Conservation (phyloP, 64 coral and sea anemone species). For the Montipora cactus region DNA sequence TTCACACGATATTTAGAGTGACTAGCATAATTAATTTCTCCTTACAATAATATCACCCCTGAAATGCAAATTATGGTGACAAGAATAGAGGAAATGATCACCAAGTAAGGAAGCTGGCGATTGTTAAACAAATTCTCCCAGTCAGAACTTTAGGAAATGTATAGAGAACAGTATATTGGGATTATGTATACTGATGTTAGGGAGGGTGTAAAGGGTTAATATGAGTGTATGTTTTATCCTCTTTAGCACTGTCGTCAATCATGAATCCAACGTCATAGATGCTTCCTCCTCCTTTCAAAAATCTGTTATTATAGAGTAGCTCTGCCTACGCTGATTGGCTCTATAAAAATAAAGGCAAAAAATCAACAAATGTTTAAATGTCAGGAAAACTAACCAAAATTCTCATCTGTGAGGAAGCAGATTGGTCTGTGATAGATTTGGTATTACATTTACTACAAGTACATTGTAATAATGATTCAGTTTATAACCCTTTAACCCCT, state of each 20-base stretch:
- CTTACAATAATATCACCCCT: too few species aligned
- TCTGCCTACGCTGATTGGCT: constrained; percentile 77
- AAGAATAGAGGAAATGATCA: too few species aligned
- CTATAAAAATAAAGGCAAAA: constrained; percentile 21
- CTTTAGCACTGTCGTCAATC: constrained; percentile 77
- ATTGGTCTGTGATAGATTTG: too few species aligned
- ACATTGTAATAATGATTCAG: neutral
- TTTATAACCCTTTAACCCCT: too few species aligned
- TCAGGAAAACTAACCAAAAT: neutral
- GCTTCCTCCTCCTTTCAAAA: constrained; percentile 80
- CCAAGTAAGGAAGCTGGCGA: neutral
- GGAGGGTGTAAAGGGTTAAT: too few species aligned
- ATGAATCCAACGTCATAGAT: constrained; percentile 86
- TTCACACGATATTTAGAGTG: too few species aligned
- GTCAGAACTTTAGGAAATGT: too few species aligned
- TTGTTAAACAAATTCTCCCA: neutral
- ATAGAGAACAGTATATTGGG: neutral
- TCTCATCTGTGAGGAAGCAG: too few species aligned
- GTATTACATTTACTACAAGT: too few species aligned
- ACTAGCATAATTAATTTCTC: too few species aligned
- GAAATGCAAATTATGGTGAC: too few species aligned
- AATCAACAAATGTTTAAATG: neutral
- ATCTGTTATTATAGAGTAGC: constrained; percentile 55
- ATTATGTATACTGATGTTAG: neutral
- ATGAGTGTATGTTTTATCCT: too few species aligned